Conservation (phyloP, 2,113 vertebrate genomes). For the Sander lucioperca region DNA sequence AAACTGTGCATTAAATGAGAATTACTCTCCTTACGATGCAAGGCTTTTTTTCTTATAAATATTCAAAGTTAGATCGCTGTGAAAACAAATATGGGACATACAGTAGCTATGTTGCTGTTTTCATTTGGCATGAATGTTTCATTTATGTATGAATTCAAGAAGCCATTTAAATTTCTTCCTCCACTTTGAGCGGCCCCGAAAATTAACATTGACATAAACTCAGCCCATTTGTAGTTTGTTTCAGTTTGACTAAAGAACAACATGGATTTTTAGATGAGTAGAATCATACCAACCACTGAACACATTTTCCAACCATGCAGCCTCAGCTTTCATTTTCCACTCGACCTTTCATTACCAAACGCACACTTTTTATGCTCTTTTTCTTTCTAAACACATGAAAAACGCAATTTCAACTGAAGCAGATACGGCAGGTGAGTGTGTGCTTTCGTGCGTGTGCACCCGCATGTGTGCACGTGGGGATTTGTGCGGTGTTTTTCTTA, state of each 20-base stretch:
- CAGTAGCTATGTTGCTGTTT: conserved; percentile 60
- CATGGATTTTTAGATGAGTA: conserved; percentile 1
- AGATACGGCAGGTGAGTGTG: conserved; percentile 24
- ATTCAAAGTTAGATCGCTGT: conserved; percentile 65
- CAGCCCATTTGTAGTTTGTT: conserved; percentile 41
- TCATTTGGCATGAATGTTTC: conserved; percentile 70
- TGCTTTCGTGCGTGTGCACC: conserved; percentile 10
- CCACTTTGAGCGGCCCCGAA: conserved; percentile 29
- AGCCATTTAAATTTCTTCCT: conserved; percentile 33
- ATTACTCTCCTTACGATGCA: conserved; percentile 63
- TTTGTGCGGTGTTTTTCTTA: conserved; percentile 49
- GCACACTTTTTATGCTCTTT: conserved; percentile 51
- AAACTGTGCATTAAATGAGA: conserved; percentile 76
- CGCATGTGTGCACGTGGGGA: background rate
- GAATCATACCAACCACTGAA: conserved; percentile 13
- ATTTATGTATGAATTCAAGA: conserved; percentile 74
- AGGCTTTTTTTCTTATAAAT: conserved; percentile 75
- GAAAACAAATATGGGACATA: conserved; percentile 73
- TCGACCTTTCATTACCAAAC: conserved; percentile 57
- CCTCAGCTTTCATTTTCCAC: conserved; percentile 47
- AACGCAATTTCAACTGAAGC: conserved; percentile 62
- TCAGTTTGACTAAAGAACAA: conserved; percentile 22
- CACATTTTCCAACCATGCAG: conserved; percentile 6
- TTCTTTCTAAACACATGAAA: conserved; percentile 48
- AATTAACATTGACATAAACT: conserved; percentile 39